These are phyloP conservation scores for Panthera uncia DNA, from an alignment of 2,113 vertebrate genomes.

Conservation along the genomic window DNA sequence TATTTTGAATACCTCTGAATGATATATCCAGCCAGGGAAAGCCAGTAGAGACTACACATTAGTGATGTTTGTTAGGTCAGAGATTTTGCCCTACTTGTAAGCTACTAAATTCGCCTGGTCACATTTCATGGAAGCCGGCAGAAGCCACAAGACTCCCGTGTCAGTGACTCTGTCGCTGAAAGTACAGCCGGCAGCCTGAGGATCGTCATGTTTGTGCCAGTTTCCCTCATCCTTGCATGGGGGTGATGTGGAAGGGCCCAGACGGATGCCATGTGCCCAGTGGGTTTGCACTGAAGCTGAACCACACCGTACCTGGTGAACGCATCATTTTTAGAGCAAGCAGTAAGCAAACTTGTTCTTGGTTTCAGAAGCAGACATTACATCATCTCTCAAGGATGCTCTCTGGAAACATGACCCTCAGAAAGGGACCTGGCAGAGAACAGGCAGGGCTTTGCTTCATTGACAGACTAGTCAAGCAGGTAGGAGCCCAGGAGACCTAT, in stretches of 20 bases:
- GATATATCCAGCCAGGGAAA: neutral
- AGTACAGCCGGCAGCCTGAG: accelerated
- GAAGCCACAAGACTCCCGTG: neutral
- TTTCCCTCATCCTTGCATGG: neutral
- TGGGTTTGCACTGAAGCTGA: neutral
- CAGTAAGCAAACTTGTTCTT: neutral
- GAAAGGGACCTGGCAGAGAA: neutral
- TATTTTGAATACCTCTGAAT: neutral
- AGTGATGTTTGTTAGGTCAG: neutral
- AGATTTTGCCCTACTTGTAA: neutral
- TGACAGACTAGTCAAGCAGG: neutral
- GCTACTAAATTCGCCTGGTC: neutral
- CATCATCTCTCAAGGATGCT: neutral
- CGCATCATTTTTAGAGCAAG: neutral
- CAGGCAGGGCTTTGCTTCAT: neutral
- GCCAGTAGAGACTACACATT: neutral
- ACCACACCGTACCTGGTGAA: neutral
- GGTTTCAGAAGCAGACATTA: neutral
- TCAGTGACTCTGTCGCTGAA: neutral
- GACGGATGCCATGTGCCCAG: accelerated
- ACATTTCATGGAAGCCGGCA: neutral
- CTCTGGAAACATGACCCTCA: neutral
- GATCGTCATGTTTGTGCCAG: neutral
- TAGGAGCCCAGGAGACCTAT: neutral
- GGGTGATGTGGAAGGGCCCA: neutral